phyloP scores from a whole-genome alignment of 2,797 vertebrate genomes.

The Acanthis flammea region DNA sequence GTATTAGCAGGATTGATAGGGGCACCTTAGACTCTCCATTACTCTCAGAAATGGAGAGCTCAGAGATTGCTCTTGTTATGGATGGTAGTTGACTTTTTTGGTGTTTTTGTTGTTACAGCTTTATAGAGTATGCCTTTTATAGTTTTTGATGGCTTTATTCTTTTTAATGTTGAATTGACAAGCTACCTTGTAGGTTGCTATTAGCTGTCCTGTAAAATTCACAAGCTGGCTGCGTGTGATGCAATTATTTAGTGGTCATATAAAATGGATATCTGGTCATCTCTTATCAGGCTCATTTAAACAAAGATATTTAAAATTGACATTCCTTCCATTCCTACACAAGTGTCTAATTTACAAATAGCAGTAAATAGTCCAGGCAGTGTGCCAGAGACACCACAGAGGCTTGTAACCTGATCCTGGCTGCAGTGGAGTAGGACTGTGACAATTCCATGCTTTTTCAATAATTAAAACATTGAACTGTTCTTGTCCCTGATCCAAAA shows the following conservation, averaged over 20 bases:
- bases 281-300: slow-evolving; percentile 72
- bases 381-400: slow-evolving; percentile 54
- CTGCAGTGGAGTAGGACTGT: background rate
- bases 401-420: slow-evolving; percentile 63
- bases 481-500: background rate
- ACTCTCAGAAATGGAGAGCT: background rate
- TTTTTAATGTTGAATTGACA: slow-evolving; percentile 53
- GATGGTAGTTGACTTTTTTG: background rate
- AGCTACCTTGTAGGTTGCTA: slow-evolving; percentile 22
- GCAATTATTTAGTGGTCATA: slow-evolving; percentile 67
- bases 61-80: background rate
- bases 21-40: slow-evolving; percentile 6
- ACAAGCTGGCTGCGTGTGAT: background rate
- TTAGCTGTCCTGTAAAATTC: slow-evolving; percentile 57
- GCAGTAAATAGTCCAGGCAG: slow-evolving; percentile 71
- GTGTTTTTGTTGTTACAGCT: slow-evolving; percentile 40
- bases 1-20: slow-evolving; percentile 33
- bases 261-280: slow-evolving; percentile 74
- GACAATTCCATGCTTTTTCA: slow-evolving; percentile 59
- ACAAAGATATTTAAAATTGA: slow-evolving; percentile 68
- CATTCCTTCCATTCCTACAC: slow-evolving; percentile 70
- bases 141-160: slow-evolving; percentile 45
- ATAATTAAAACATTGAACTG: slow-evolving; percentile 47
- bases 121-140: slow-evolving; percentile 43
- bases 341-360: slow-evolving; percentile 73